phyloP scores from a whole-genome alignment of 2,797 vertebrate genomes.

The Apodemus agrarius region DNA sequence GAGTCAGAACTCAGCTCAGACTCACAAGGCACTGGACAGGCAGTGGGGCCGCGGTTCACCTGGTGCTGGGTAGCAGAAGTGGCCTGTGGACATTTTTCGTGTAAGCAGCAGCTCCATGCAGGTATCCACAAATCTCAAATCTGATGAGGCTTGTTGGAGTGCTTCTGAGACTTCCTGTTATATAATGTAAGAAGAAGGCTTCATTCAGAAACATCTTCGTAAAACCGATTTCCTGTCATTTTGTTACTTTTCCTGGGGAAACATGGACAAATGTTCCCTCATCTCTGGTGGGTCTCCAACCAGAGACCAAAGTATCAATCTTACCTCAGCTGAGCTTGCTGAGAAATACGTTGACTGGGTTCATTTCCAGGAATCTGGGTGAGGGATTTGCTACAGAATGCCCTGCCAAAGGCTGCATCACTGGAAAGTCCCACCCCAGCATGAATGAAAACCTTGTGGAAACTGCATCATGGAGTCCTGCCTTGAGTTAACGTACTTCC shows the following conservation, averaged over 20 bases:
- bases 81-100: not conserved
- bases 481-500: not conserved
- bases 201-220: constrained; percentile 10
- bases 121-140: not conserved
- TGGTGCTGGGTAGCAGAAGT: not conserved
- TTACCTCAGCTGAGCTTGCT: not conserved
- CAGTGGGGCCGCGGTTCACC: not conserved
- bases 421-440: not conserved
- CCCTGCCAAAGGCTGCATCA: not conserved
- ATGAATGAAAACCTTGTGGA: not conserved
- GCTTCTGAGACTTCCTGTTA: not conserved
- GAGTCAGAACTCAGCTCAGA: not conserved
- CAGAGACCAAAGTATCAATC: not conserved
- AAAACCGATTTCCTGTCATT: not conserved
- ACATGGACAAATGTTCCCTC: not conserved
- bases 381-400: not conserved
- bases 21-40: not conserved
- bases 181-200: not conserved
- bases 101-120: not conserved
- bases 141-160: not conserved
- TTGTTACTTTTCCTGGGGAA: not conserved
- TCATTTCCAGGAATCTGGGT: not conserved
- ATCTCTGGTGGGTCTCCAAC: not conserved
- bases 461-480: not conserved
- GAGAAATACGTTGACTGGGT: not conserved